Evolutionary conservation across 2,113 vertebrate species (phyloP).

Genomic region (Procapra przewalskii): DNA sequence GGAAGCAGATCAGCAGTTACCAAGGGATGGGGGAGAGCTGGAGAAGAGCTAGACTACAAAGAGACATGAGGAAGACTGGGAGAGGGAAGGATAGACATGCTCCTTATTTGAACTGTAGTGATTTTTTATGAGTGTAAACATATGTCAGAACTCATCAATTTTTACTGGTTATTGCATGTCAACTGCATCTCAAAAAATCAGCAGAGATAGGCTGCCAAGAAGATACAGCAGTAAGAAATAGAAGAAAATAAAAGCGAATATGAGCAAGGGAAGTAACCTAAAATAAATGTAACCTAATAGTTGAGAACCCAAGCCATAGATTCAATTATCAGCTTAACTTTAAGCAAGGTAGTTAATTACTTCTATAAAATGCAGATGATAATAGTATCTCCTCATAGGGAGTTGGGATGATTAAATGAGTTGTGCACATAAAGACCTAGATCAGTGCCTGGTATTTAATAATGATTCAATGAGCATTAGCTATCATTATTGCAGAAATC

Average conservation of each 20-base stretch:
- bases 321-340: slow-evolving; percentile 7
- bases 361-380: neutral
- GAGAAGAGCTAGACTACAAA: neutral
- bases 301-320: neutral
- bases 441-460: neutral
- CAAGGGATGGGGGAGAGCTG: neutral
- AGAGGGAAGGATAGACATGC: neutral
- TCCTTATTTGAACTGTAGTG: neutral
- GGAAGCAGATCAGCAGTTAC: neutral
- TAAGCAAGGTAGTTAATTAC: neutral
- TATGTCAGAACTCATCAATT: neutral
- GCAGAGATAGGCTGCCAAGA: neutral
- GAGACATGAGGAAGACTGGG: neutral
- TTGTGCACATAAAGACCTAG: neutral
- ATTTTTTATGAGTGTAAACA: neutral
- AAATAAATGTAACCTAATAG: neutral
- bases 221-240: neutral
- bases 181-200: neutral
- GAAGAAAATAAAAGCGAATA: neutral
- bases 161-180: neutral
- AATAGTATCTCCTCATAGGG: neutral
- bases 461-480: neutral
- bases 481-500: neutral
- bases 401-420: neutral
- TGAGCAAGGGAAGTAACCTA: neutral